Base-by-base conservation (phyloP, 2,113 vertebrate species). In the Gallinago media region DNA sequence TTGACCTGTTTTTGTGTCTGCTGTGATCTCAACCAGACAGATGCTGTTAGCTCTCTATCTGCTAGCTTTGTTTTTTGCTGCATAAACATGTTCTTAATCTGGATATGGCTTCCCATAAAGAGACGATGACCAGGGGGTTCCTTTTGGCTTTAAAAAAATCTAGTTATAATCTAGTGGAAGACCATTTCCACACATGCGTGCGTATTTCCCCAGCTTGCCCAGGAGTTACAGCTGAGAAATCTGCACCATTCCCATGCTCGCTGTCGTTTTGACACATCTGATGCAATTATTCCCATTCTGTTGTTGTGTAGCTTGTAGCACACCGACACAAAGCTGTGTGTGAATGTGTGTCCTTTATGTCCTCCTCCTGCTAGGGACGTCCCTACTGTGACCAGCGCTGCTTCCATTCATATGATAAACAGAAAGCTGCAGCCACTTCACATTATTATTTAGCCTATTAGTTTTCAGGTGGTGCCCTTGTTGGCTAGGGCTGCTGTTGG, bases 371-470 rank as follows among this genome's bases (percentile, higher is more conserved):
- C 38, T 67, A 79, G 77, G 52, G 27, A 49, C 54, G 55, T 67
- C 19, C 81, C 79, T 94, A 40, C 62, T 78, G 67, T 94, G 77
- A 84, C 67, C 54, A 62, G 22, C 8, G 20, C 40, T 54, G 46
- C 68, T 42, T 91, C 92, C 96, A 91, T 88, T 97, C 61, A 44
- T 89, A 44, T 91, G 84, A 40, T 80, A 89, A 95, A 77, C 32
- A 90, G 72, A 92, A 94, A 94, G n/a, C 70, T 89, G 81, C 56
- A 94, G 18, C 9, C 72, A 82, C 78, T 73, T 73, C 75, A 79
- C 49, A 11, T 85, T 94, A 88, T 88, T 97, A 77, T 89, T 94
- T 92, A 93, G 36, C 38, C 36, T 90, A 19, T n/a, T 86, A 61
- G 49, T 66, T 94, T 96, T 89, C 71, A 91, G 74, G 46, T 49